Conservation (phyloP, 1,140 invertebrate genomes). For the Harpegnathos saltator region DNA sequence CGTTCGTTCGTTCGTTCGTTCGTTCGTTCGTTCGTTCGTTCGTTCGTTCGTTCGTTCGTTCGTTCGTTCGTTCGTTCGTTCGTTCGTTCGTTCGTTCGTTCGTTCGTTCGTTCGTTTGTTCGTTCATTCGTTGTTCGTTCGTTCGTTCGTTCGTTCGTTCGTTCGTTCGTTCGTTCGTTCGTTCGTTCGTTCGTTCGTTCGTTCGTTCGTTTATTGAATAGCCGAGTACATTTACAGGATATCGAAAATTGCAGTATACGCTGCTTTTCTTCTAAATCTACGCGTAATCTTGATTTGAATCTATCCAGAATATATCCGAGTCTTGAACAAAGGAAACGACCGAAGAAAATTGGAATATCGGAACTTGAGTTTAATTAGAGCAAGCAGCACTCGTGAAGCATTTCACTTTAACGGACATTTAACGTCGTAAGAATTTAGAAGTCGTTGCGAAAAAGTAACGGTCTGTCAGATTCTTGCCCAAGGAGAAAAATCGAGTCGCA, state of each 20-base stretch:
- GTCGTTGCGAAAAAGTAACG: not conserved
- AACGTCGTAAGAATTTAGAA: too few species aligned
- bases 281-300: not conserved
- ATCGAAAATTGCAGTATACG: not conserved
- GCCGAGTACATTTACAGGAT: not conserved
- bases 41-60: not conserved
- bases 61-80: not conserved
- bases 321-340: not conserved
- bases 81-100: not conserved
- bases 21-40: not conserved
- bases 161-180: not conserved
- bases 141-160: not conserved
- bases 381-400: not conserved
- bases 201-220: not conserved
- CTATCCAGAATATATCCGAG: not conserved
- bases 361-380: not conserved
- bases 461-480: not conserved
- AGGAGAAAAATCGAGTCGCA: not conserved
- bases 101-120: not conserved
- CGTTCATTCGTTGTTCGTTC: too few species aligned
- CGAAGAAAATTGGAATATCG: not conserved
- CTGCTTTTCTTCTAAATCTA: not conserved
- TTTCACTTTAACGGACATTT: not conserved
- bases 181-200: not conserved
- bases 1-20: not conserved